Base-by-base conservation (phyloP, 2,888 invertebrate species). In the Capitulum mitella region DNA sequence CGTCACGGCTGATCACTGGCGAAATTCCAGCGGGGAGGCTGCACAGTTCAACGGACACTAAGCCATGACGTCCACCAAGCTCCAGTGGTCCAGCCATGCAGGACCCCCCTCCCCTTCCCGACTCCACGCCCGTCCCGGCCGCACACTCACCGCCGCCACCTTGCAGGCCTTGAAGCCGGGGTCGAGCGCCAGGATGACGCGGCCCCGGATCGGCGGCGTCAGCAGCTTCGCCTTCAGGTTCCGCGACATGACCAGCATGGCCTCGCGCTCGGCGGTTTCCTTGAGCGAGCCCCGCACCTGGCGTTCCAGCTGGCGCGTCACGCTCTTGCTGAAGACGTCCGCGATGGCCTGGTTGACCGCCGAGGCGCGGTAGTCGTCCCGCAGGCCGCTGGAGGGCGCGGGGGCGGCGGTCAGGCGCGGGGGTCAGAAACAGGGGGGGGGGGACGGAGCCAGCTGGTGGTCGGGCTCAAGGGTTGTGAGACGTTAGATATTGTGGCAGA, bases 221-320 rank as follows among this genome's bases (percentile, higher is more conserved):
- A 96, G 86, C 14, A 97, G 87, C 78, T 97, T 88, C 83, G 93
- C 92, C 84, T 93, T 93, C 37, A 97, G 86, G 86, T 97, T 97
- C 10, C 89, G 89, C 1, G 92, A 91, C 85, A 97, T 97, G 8
- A 94, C 93, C 83, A 92, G 91, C 37, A 95, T 91, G 0, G 96
- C 92, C 74, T 93, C 93, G 82, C 91, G 91, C 83, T 94, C 92
- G 0, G 96, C 95, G 78, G 86, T 87, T 75, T 89, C 89, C 78
- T 91, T 94, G 32, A 97, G 87, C 81, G 92, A 91, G 0, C 90
- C 87, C 78, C 94, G 89, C 29, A 92, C 88, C 86, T 92, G 90
- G 78, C 93, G 88, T 14, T 89, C 87, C 1, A 93, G 85, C 84
- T 92, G 88, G 0, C 92, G 91, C 78, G 79, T 80, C 61, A 82